Percentiles rank a stretch among this genome's conserved stretches.
These are phyloP conservation scores for Stenotaenia linearis DNA, from an alignment of 2,888 invertebrate species.

Conservation along the genomic window DNA sequence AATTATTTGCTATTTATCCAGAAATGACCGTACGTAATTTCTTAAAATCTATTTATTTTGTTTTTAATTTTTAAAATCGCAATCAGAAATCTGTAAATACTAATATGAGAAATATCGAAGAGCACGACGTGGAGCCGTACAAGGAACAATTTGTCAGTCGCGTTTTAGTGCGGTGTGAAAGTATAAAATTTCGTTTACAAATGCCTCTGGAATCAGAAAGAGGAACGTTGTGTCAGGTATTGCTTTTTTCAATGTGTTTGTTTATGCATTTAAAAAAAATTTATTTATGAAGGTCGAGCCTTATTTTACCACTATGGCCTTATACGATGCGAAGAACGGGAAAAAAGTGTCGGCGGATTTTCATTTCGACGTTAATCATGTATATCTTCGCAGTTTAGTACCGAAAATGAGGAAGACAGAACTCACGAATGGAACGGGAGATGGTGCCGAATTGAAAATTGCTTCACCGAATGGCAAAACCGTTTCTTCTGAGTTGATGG, in stretches of 20 bases:
- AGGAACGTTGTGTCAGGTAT: conserved; percentile 64
- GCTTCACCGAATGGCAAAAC: conserved; percentile 32
- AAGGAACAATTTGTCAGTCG: conserved; percentile 82
- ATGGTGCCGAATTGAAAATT: conserved; percentile 31
- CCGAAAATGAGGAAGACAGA: conserved; percentile 50
- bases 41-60: not conserved
- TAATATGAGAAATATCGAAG: conserved; percentile 40
- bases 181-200: conserved; percentile 76
- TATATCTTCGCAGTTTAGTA: conserved; percentile 59
- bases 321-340: conserved; percentile 83
- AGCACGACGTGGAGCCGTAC: conserved; percentile 48
- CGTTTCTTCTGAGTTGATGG: conserved; percentile 57
- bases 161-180: conserved; percentile 74
- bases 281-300: conserved; percentile 68
- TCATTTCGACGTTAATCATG: conserved; percentile 77
- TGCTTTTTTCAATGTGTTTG: not conserved
- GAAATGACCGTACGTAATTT: conserved; percentile 51
- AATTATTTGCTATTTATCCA: conserved; percentile 69
- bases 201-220: conserved; percentile 69
- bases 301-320: conserved; percentile 78
- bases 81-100: conserved; percentile 33
- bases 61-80: not conserved
- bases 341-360: conserved; percentile 90
- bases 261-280: not conserved
- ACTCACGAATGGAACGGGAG: not conserved